Evolutionary conservation across 2,113 vertebrate species (phyloP).

Genomic region (Gymnobelideus leadbeateri): DNA sequence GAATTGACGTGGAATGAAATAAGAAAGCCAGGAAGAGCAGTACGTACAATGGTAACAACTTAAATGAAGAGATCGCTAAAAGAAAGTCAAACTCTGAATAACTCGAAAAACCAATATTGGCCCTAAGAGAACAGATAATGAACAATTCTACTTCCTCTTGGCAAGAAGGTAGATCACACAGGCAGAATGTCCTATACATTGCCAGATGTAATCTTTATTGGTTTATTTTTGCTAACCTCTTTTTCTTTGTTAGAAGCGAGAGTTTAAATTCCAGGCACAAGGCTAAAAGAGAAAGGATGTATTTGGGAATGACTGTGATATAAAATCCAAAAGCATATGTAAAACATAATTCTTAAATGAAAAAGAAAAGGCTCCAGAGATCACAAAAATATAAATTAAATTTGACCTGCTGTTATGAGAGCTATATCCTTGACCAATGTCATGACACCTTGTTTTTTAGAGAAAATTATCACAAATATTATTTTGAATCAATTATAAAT

Average conservation of each 20-base stretch:
- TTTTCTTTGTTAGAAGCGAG: background rate
- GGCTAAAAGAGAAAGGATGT: background rate
- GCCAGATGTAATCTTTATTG: background rate
- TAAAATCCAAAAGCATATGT: background rate
- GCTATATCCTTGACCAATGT: slow-evolving; percentile 14
- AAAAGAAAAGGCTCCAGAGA: background rate
- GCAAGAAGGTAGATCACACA: background rate
- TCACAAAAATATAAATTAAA: slow-evolving; percentile 16
- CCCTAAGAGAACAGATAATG: background rate
- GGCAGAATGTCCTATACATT: background rate
- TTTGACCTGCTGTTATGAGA: slow-evolving; percentile 33
- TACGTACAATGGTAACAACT: background rate
- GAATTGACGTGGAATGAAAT: background rate
- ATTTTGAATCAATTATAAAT: slow-evolving; percentile 41
- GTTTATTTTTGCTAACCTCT: background rate
- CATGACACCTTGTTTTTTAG: background rate
- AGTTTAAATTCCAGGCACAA: background rate
- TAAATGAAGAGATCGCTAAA: background rate
- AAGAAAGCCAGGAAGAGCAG: background rate
- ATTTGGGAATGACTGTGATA: background rate
- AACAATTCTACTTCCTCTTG: background rate
- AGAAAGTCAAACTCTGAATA: background rate
- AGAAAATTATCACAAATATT: slow-evolving; percentile 3
- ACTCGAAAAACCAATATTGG: background rate
- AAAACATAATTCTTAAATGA: background rate